Conservation (phyloP, 2,888 invertebrate genomes). For the Agonopterix subpropinquella region DNA sequence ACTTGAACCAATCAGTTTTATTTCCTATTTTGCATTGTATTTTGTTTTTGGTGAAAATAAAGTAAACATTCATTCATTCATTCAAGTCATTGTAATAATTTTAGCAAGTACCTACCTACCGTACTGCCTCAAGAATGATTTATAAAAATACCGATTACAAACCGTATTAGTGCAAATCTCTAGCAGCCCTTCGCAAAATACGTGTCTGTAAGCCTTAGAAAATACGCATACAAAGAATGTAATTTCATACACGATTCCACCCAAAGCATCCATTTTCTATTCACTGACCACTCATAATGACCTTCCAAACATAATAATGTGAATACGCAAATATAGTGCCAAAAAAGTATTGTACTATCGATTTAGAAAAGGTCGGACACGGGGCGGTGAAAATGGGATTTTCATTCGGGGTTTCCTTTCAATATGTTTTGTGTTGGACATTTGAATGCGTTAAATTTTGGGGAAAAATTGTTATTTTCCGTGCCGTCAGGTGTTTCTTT, state of each 20-base stretch:
- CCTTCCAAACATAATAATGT: slow-evolving; percentile 37
- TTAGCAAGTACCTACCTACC: too few species aligned
- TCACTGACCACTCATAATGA: slow-evolving; percentile 46
- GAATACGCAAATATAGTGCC: slow-evolving; percentile 44
- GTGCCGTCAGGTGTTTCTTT: slow-evolving; percentile 35
- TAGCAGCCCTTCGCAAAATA: too few species aligned
- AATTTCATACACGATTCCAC: slow-evolving; percentile 45
- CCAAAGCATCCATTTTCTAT: slow-evolving; percentile 35
- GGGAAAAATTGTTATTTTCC: slow-evolving; percentile 62
- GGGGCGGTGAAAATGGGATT: slow-evolving; percentile 53
- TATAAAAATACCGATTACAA: too few species aligned
- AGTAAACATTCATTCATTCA: too few species aligned
- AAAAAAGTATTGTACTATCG: slow-evolving; percentile 36
- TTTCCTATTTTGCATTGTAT: too few species aligned
- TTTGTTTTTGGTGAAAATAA: too few species aligned
- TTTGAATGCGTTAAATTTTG: slow-evolving; percentile 67
- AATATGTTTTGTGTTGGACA: slow-evolving; percentile 22
- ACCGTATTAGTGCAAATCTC: too few species aligned
- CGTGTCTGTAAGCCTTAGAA: too few species aligned
- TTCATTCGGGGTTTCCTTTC: slow-evolving; percentile 50
- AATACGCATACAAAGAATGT: slow-evolving; percentile 23
- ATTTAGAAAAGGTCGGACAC: slow-evolving; percentile 51
- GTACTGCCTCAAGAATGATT: too few species aligned
- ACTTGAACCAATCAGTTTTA: too few species aligned
- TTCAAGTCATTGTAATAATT: too few species aligned